Evolutionary conservation across 1,140 invertebrate species (phyloP), one percentile per base, ranked within the genome.

Genomic region (Marisa cornuarietis): DNA sequence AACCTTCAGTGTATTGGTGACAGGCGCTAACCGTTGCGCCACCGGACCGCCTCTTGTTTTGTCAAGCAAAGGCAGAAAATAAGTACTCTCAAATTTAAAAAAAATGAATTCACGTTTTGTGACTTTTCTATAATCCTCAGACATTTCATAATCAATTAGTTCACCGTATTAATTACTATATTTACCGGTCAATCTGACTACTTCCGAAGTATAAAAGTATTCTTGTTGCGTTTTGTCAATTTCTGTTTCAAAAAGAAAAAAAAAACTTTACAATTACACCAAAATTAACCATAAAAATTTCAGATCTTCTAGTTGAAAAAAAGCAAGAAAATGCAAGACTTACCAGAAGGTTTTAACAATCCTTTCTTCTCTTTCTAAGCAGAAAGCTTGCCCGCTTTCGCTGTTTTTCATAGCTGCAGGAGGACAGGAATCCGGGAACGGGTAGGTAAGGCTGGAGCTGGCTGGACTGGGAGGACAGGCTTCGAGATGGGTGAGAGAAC

Each of bases 351-450:
- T 18, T 26, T n/a, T 49, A 71, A 42, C 69, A n/a, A 61, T 20
- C 31, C 54, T 75, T 65, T 26, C 74, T 22, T 31, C 65, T 20
- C 75, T 65, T 68, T 42, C 42, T 68, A 3, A 77, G 75, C 75
- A 68, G 49, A 24, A 77, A 77, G 49, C 42, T 77, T 8, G 75
- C 75, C 65, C 75, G 31, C 75, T 77, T 77, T 26, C 75, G 49
- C 63, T 77, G 75, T 51, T 68, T 77, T 63, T 77, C 75, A n/a
- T 68, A 77, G 8, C 62, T 49, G 49, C 75, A 68, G 6, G 65
- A 61, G 1, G 75, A 77, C 75, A 77, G 49, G 63, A 77, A 77
- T 31, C 62, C 63, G 10, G 63, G 49, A 5, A 8, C 42, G 31
- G 16, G 49, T 10, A 20, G 71, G 49, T 72, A 42, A 22, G 71